phyloP scores from a whole-genome alignment of 2,888 invertebrate species.

The Teleogryllus oceanicus region DNA sequence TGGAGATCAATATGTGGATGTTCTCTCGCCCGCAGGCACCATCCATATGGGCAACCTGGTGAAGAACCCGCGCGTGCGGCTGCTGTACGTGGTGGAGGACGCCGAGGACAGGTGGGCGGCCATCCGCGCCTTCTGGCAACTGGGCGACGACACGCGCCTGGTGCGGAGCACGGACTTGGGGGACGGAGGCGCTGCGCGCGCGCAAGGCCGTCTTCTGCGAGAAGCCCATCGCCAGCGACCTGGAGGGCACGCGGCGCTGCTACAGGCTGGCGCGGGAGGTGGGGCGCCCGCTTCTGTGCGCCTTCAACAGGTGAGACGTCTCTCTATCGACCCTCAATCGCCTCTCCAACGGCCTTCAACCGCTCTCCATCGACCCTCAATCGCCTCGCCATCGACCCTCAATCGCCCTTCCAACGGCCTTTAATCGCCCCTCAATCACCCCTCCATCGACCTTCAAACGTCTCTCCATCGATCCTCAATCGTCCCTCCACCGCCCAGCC shows the following conservation, averaged over 20 bases:
- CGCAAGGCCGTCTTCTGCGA: slow-evolving; percentile 67
- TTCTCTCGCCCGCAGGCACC: slow-evolving; percentile 44
- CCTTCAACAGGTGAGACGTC: slow-evolving; percentile 55
- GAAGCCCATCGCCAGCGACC: slow-evolving; percentile 62
- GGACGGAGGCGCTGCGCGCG: slow-evolving; percentile 52
- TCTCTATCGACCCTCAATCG: no score
- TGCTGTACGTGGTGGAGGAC: slow-evolving; percentile 59
- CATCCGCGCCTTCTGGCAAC: slow-evolving; percentile 53
- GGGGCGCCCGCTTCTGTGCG: slow-evolving; percentile 57
- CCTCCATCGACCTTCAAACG: no score
- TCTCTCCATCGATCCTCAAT: no score
- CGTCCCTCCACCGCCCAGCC: no score
- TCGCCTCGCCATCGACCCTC: no score
- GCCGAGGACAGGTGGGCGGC: slow-evolving; percentile 49
- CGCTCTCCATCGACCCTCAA: no score
- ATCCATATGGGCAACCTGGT: slow-evolving; percentile 56
- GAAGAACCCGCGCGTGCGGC: slow-evolving; percentile 50
- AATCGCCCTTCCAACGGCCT: no score
- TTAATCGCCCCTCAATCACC: no score
- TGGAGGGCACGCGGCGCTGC: slow-evolving; percentile 54
- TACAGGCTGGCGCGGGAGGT: slow-evolving; percentile 57
- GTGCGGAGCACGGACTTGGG: slow-evolving; percentile 52
- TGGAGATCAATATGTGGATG: not conserved
- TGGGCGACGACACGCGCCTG: slow-evolving; percentile 49
- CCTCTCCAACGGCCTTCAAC: no score